phyloP scores from a whole-genome alignment of 30 jellyfish, hydroid and myxozoan species.

The Morbakka virulenta region DNA sequence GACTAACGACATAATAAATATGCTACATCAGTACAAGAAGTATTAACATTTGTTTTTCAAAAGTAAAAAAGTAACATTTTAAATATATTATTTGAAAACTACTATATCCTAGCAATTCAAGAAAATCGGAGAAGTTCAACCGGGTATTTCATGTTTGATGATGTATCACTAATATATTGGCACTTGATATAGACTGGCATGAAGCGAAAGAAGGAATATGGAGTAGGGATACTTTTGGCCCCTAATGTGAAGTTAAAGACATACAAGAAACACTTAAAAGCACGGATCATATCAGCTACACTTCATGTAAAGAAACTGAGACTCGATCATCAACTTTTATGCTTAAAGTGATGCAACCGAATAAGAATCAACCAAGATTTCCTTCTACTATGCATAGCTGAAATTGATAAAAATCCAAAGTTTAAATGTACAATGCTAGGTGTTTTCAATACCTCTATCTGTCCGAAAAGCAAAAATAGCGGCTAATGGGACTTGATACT shows the following conservation, averaged over 20 bases:
- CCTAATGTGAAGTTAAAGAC: background rate
- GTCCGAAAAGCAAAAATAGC: background rate
- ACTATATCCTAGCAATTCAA: conserved; percentile 1
- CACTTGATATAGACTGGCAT: background rate
- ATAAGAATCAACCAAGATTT: background rate
- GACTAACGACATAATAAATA: no score
- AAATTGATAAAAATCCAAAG: background rate
- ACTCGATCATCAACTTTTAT: background rate
- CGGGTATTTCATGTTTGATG: background rate
- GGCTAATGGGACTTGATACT: background rate
- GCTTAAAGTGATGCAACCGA: background rate
- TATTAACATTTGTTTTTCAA: no score
- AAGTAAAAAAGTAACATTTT: no score
- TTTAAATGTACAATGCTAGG: background rate
- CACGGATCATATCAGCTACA: no score
- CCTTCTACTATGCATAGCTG: background rate
- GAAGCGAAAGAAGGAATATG: conserved; percentile 1
- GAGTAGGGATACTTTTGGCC: no score
- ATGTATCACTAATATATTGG: conserved; percentile 3
- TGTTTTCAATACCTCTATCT: background rate
- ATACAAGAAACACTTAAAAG: background rate
- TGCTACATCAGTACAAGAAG: no score
- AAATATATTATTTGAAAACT: no score
- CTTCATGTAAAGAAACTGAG: no score
- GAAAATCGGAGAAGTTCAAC: background rate